Evolutionary conservation across 2,888 invertebrate species (phyloP), one percentile per base, ranked within the genome.

Genomic region (Oscheius sp.): DNA sequence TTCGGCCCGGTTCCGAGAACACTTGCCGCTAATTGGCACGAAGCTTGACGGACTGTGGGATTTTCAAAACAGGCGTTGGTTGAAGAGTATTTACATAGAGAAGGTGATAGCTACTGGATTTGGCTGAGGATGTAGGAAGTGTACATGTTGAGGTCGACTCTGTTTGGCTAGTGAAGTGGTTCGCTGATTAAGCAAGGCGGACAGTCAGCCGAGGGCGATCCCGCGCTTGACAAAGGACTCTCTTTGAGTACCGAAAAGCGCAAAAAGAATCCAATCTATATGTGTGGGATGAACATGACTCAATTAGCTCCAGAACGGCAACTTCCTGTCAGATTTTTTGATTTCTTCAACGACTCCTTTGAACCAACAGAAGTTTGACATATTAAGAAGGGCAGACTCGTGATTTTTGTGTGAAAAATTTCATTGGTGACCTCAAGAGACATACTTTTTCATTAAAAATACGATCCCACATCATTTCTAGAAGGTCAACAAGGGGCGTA

Each of bases 171-270:
- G 61, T 61, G 61, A 61, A 61, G 61, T 61, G 61, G 61, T 42
- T 61, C 61, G 61, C 61, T 61, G 61, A 61, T 61, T 61, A 61
- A 61, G 61, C 61, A 61, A 42, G 45, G 61, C 61, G 61, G 61
- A 61, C 61, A 61, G 45, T 45, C 25, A 45, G 61, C 42, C 45
- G 42, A 42, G 61, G 61, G 61, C 61, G 55, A 55, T 55, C 55
- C 55, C 34, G 55, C 55, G 55, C 55, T 34, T 55, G 55, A 55
- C 55, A 25, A 55, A 55, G 33, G 17, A 23, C 23, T 34, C 15
- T 53, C 53, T 27, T 42, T 29, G 37, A 39, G 27, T 37, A 58
- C 27, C 39, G 58, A 20, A n/a, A 61, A 15, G 27, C 45, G 42
- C 31, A 45, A 45, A 58, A 58, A 58, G 31, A 29, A 31, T 52